Evolutionary conservation across 2,113 vertebrate species (phyloP).

Genomic region (Poicephalus meyeri): DNA sequence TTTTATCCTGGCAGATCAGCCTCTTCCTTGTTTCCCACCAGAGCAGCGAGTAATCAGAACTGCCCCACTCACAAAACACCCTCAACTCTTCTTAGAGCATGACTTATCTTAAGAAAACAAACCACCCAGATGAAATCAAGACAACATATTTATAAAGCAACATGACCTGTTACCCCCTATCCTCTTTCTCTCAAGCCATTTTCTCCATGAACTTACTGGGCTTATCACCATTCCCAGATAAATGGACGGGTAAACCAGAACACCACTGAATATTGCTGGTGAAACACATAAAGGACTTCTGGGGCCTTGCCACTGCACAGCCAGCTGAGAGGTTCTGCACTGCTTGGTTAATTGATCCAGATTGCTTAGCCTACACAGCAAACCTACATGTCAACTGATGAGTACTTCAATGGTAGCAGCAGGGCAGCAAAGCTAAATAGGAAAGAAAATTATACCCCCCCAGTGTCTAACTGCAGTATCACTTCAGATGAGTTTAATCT

Average conservation of each 20-base stretch:
- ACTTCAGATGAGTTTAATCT: neutral
- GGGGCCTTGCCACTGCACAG: neutral
- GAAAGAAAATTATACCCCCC: neutral
- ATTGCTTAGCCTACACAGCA: neutral
- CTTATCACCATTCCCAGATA: neutral
- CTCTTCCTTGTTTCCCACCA: neutral
- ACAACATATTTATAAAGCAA: neutral
- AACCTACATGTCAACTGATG: fast-evolving
- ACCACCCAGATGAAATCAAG: neutral
- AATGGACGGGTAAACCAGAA: neutral
- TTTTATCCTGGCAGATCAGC: neutral
- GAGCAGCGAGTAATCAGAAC: neutral
- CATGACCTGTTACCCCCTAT: neutral
- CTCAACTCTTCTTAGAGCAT: neutral
- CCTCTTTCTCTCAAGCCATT: neutral
- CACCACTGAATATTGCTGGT: neutral
- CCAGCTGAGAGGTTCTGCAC: neutral
- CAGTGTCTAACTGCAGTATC: neutral
- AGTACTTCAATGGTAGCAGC: neutral
- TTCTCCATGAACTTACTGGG: neutral
- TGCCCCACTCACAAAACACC: neutral
- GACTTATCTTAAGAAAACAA: neutral
- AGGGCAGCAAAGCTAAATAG: neutral
- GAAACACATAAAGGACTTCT: neutral
- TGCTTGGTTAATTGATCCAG: too few relatives aligned